phyloP scores from a whole-genome alignment of 2,888 invertebrate species.

The Plagodis pulveraria region DNA sequence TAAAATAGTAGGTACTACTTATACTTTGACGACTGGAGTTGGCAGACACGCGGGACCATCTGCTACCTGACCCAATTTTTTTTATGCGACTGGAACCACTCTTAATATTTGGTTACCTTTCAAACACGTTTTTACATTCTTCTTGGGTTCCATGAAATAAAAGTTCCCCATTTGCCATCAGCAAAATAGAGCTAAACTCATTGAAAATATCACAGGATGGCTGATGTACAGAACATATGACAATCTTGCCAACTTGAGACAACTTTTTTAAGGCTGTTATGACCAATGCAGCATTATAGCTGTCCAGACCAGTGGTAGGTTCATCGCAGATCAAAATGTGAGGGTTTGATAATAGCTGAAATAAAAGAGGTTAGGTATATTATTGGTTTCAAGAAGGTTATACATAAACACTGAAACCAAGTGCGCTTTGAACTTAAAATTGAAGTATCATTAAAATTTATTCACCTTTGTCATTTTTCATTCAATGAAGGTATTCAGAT shows the following conservation, averaged over 20 bases:
- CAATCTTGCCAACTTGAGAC: constrained; percentile 87
- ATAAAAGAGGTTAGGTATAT: constrained; percentile 17
- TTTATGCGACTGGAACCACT: no score
- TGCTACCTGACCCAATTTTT: no score
- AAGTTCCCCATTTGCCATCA: constrained; percentile 91
- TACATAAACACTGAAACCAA: no score
- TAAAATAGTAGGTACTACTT: no score
- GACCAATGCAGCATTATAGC: constrained; percentile 93
- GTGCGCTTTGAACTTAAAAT: no score
- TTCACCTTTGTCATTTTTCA: no score
- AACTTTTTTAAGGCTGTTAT: constrained; percentile 88
- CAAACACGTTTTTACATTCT: constrained; percentile 87
- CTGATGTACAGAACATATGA: constrained; percentile 95
- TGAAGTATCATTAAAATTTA: no score
- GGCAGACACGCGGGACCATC: no score
- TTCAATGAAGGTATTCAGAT: no score
- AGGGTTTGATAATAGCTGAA: constrained; percentile 93
- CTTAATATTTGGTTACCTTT: constrained; percentile 73
- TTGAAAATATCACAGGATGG: constrained; percentile 94
- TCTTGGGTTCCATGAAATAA: constrained; percentile 90
- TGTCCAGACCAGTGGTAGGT: constrained; percentile 96
- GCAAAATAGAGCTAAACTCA: constrained; percentile 90
- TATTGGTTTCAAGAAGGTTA: no score
- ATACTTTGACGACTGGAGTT: no score
- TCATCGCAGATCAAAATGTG: constrained; percentile 96